Conservation (phyloP, 2,888 invertebrate species). For the Microctonus aethiopoides region DNA sequence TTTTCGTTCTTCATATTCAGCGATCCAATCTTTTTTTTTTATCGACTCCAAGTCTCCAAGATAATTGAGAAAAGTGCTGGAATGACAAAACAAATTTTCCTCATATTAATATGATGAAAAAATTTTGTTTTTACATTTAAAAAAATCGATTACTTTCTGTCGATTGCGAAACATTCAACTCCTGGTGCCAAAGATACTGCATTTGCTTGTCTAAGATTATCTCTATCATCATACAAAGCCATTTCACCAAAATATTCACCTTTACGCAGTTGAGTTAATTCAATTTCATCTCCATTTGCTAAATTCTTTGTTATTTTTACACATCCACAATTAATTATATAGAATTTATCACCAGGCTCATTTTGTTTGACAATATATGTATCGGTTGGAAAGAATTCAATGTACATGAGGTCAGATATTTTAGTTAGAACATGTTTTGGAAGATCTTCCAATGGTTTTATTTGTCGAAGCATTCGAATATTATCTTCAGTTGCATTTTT, state of each 20-base stretch:
- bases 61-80: conserved; percentile 80
- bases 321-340: conserved; percentile 85
- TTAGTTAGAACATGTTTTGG: conserved; percentile 73
- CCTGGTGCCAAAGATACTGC: conserved; percentile 86
- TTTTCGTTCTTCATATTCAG: conserved; percentile 42
- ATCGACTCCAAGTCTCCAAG: conserved; percentile 82
- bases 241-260: conserved; percentile 91
- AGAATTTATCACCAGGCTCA: conserved; percentile 87
- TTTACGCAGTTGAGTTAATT: conserved; percentile 75
- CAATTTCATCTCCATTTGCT: conserved; percentile 70
- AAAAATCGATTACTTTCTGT: conserved; percentile 84
- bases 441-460: conserved; percentile 76
- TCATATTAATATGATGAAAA: too few species aligned
- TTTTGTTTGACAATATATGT: conserved; percentile 85
- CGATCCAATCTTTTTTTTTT: conserved; percentile 64
- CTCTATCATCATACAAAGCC: conserved; percentile 83
- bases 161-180: conserved; percentile 86
- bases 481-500: conserved; percentile 84
- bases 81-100: neutral
- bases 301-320: conserved; percentile 77
- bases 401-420: conserved; percentile 86
- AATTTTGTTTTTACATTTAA: too few species aligned
- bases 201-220: conserved; percentile 78
- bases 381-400: conserved; percentile 84
- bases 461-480: conserved; percentile 81